Percentiles rank a stretch among this genome's conserved stretches.
These are phyloP conservation scores for Parnassius mnemosyne DNA, from an alignment of 2,888 invertebrate species.

Conservation along the genomic window DNA sequence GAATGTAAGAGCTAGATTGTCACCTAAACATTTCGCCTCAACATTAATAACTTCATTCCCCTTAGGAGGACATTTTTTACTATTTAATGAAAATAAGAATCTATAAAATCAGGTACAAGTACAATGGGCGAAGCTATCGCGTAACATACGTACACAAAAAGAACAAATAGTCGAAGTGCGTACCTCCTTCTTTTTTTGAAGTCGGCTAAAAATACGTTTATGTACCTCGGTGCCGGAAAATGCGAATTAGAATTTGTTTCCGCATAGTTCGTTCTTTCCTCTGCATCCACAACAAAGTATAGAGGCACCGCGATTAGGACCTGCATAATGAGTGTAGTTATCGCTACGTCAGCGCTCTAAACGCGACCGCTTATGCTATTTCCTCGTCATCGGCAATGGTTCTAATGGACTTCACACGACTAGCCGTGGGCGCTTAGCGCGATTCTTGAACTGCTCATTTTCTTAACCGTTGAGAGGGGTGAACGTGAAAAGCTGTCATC, in stretches of 20 bases:
- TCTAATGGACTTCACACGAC: conserved; percentile 53
- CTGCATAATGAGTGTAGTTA: conserved; percentile 37
- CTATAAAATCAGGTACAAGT: no score
- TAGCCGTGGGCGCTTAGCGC: conserved; percentile 44
- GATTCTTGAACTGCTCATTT: conserved; percentile 49
- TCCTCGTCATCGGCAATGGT: conserved; percentile 47
- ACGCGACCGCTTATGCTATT: conserved; percentile 44
- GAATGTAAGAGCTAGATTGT: no score
- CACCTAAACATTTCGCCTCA: no score
- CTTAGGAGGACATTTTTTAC: no score
- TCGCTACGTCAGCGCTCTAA: conserved; percentile 42
- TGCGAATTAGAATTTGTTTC: conserved; percentile 38
- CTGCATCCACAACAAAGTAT: conserved; percentile 22
- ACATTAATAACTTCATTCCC: no score
- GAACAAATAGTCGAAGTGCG: no score
- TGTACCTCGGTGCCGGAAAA: no score
- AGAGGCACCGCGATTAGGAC: conserved; percentile 42
- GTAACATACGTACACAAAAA: no score
- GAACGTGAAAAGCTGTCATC: conserved; percentile 40
- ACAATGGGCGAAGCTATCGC: no score
- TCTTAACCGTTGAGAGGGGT: conserved; percentile 33
- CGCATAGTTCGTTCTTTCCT: conserved; percentile 29
- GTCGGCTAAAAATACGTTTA: no score
- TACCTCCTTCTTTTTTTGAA: no score
- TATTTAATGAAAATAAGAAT: no score